Evolutionary conservation across 2,888 invertebrate species (phyloP).

Genomic region (Lithophane socia): DNA sequence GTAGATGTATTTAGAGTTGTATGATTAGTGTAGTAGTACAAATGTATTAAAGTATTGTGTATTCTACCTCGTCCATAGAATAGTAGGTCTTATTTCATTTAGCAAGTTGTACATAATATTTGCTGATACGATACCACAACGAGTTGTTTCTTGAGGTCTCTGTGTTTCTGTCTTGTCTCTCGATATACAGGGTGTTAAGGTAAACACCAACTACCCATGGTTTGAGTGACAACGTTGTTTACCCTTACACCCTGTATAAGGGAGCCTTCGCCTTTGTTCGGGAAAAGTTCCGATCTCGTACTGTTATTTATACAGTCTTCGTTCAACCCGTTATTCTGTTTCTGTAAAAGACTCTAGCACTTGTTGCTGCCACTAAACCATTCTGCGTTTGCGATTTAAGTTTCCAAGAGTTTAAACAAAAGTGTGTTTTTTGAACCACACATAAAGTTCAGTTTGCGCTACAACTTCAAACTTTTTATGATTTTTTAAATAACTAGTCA

Average conservation of each 20-base stretch:
- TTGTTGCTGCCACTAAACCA: neutral
- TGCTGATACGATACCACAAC: neutral
- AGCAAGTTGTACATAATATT: conserved; percentile 40
- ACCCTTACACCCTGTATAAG: too few species aligned
- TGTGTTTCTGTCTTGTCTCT: neutral
- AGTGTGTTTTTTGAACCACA: neutral
- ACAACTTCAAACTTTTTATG: neutral
- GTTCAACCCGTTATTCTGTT: neutral
- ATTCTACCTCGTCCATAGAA: conserved; percentile 64
- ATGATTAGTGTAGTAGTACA: conserved; percentile 57
- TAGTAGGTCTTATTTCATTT: conserved; percentile 42
- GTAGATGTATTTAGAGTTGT: conserved; percentile 41
- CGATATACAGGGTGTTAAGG: neutral
- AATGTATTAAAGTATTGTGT: conserved; percentile 64
- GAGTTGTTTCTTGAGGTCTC: neutral
- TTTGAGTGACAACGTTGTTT: too few species aligned
- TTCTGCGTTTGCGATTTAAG: neutral
- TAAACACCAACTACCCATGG: too few species aligned
- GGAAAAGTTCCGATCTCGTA: conserved; percentile 30
- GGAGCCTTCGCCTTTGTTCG: conserved; percentile 1
- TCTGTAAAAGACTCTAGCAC: neutral
- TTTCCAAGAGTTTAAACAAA: neutral
- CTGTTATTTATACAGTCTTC: conserved; percentile 8
- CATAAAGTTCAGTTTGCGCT: neutral
- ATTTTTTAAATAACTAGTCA: neutral